Conservation (phyloP, 2,888 invertebrate species). For the Psylliodes chrysocephalus region DNA sequence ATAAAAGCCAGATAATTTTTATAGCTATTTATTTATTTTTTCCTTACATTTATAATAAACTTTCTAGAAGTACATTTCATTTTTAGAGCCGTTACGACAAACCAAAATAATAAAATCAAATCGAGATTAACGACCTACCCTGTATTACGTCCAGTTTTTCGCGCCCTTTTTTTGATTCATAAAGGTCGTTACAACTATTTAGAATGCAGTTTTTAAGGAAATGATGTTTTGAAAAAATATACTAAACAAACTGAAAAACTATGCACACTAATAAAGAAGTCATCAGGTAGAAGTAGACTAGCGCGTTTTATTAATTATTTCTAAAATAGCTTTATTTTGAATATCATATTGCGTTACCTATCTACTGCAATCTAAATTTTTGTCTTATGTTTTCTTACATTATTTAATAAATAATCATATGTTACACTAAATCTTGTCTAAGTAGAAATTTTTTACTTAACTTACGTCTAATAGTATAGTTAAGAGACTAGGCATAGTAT, state of each 20-base stretch:
- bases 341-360: no score
- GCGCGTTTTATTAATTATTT: no score
- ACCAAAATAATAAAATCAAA: constrained; percentile 38
- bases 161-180: constrained; percentile 29
- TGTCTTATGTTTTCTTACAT: constrained; percentile 15
- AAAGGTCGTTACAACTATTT: no score
- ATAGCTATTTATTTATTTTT: constrained; percentile 17
- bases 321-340: no score
- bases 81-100: constrained; percentile 15
- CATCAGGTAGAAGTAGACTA: no score
- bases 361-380: constrained; percentile 1
- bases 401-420: constrained; percentile 23
- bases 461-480: constrained; percentile 24
- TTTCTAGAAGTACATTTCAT: constrained; percentile 11
- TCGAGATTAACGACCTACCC: constrained; percentile 46
- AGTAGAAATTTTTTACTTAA: constrained; percentile 18
- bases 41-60: constrained; percentile 16
- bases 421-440: constrained; percentile 19
- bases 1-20: no score
- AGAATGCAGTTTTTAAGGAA: no score
- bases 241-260: no score
- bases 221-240: no score
- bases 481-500: constrained; percentile 26
- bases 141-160: constrained; percentile 42
- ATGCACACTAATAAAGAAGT: no score